Percentiles rank a stretch among this genome's conserved stretches.
Conservation (phyloP, 2,113 vertebrate species). For the Oreochromis aureus region DNA sequence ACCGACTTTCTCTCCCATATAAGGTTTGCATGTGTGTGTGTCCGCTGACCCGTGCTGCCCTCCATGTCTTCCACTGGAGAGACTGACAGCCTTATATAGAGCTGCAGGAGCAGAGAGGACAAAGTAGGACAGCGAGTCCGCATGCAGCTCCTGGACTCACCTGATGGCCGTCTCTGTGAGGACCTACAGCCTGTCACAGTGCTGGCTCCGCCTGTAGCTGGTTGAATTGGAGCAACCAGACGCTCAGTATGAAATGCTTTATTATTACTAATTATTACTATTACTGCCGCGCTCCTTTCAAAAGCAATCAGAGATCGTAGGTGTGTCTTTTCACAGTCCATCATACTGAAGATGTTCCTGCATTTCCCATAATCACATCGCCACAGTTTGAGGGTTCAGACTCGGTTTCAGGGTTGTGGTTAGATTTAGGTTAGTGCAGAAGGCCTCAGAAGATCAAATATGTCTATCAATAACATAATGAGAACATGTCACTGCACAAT, state of each 20-base stretch:
- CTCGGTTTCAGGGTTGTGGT: background rate
- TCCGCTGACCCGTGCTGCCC: background rate
- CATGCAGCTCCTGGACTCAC: background rate
- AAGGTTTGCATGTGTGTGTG: constrained; percentile 12
- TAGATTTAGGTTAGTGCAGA: fast-evolving
- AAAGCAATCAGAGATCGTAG: fast-evolving
- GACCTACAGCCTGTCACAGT: background rate
- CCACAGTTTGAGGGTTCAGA: background rate
- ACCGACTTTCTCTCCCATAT: constrained; percentile 35
- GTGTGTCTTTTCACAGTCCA: background rate
- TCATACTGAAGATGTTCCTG: background rate
- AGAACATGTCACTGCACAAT: background rate
- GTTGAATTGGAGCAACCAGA: background rate
- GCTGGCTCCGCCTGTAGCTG: background rate
- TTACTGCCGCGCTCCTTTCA: fast-evolving
- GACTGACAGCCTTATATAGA: constrained; percentile 42
- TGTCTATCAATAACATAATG: background rate
- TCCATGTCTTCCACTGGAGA: background rate
- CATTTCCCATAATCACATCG: background rate
- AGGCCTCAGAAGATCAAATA: background rate
- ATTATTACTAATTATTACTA: background rate
- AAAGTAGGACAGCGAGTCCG: background rate
- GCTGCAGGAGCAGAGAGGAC: background rate
- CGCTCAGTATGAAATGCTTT: fast-evolving
- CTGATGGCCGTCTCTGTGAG: background rate